Conservation (phyloP, 2,888 invertebrate genomes). For the Tipula helvola region DNA sequence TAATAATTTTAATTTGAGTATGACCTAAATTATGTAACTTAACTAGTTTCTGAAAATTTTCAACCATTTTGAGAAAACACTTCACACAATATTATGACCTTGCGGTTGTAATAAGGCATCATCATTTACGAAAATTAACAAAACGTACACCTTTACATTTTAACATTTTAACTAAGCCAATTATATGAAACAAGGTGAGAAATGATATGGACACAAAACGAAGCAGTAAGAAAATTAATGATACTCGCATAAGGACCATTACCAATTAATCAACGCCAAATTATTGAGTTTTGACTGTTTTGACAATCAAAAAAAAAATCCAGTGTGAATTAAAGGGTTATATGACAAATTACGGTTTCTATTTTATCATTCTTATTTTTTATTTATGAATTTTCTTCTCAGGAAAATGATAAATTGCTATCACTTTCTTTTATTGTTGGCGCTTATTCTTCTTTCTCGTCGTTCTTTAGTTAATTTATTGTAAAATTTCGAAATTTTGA, state of each 20-base stretch:
- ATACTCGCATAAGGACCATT: not conserved
- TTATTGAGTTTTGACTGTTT: not conserved
- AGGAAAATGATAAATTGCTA: not conserved
- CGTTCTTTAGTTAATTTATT: not conserved
- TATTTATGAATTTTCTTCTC: not conserved
- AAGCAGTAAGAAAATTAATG: not conserved
- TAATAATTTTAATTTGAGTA: too few relatives aligned
- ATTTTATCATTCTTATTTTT: not conserved
- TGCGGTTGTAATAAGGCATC: too few relatives aligned
- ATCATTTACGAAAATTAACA: too few relatives aligned
- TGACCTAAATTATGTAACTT: too few relatives aligned
- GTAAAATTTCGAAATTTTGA: not conserved
- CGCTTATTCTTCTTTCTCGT: not conserved
- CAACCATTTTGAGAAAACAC: too few relatives aligned
- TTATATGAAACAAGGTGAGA: not conserved
- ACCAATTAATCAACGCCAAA: not conserved
- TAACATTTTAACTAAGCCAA: not conserved
- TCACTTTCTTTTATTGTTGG: not conserved
- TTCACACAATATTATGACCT: too few relatives aligned
- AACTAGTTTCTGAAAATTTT: too few relatives aligned
- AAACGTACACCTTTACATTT: not conserved
- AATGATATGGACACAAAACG: not conserved
- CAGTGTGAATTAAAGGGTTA: not conserved
- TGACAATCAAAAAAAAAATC: not conserved
- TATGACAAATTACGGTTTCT: constrained; percentile 4